Evolutionary conservation across 1,140 invertebrate species (phyloP).

Genomic region (Platyscapa corneri): DNA sequence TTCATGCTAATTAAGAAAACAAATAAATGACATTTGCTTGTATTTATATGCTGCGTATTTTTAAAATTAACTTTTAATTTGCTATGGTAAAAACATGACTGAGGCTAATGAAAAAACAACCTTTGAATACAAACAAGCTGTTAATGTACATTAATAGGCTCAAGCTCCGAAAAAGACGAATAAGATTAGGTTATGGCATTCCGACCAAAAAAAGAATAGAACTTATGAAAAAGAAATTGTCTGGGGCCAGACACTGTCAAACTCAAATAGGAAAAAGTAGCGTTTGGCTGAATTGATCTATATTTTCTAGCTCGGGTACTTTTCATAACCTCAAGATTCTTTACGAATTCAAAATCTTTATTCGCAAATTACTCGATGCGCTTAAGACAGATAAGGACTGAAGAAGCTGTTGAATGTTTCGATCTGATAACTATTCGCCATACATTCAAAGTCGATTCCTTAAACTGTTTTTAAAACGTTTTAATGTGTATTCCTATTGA

Average conservation of each 20-base stretch:
- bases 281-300: slow-evolving; percentile 51
- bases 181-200: no score
- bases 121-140: no score
- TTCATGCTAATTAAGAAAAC: no score
- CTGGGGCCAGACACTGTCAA: slow-evolving; percentile 48
- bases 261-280: slow-evolving; percentile 56
- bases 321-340: neutral
- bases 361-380: neutral
- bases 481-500: slow-evolving; percentile 43
- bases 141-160: no score
- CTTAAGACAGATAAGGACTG: neutral
- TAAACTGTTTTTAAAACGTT: neutral
- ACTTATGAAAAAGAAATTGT: slow-evolving; percentile 1
- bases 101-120: no score
- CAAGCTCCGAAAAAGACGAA: no score
- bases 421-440: neutral
- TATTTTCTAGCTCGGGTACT: slow-evolving; percentile 49
- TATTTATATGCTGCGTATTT: no score
- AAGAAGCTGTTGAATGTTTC: neutral
- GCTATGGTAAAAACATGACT: no score
- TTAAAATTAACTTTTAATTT: no score
- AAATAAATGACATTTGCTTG: no score
- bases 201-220: no score
- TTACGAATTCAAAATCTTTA: neutral
- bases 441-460: neutral